Conservation (phyloP, 2,113 vertebrate species). For the Clarias magur region DNA sequence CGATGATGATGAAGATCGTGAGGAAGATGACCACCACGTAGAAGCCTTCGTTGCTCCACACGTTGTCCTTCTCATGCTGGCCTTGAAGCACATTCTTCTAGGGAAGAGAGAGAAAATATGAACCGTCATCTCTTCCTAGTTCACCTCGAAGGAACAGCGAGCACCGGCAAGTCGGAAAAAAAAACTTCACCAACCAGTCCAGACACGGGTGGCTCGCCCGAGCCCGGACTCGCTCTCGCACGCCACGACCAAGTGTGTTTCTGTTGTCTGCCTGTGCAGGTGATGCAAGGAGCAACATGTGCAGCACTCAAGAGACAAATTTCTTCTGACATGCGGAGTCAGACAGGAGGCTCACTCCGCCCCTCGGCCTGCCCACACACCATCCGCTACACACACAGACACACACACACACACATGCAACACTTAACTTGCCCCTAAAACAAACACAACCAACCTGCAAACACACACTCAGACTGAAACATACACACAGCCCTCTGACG, state of each 20-base stretch:
- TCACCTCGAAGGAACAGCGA: constrained; percentile 4
- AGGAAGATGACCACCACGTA: constrained; percentile 90
- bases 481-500: not conserved
- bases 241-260: not conserved
- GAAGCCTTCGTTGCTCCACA: constrained; percentile 90
- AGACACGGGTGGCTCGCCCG: not conserved
- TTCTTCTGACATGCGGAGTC: constrained; percentile 39
- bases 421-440: constrained; percentile 11
- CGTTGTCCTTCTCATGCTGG: constrained; percentile 82
- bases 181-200: constrained; percentile 36
- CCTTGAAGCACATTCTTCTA: constrained; percentile 93
- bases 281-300: constrained; percentile 42
- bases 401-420: constrained; percentile 24
- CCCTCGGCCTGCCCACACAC: constrained; percentile 32
- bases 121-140: not conserved
- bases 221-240: not conserved
- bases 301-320: constrained; percentile 31
- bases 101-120: constrained; percentile 58
- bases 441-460: constrained; percentile 19
- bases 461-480: not conserved
- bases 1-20: constrained; percentile 90
- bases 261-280: constrained; percentile 34
- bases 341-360: constrained; percentile 28
- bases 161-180: constrained; percentile 20
- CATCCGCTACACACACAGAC: constrained; percentile 12